phyloP scores from a whole-genome alignment of 2,888 invertebrate genomes.

The Acanthoscelides obtectus region DNA sequence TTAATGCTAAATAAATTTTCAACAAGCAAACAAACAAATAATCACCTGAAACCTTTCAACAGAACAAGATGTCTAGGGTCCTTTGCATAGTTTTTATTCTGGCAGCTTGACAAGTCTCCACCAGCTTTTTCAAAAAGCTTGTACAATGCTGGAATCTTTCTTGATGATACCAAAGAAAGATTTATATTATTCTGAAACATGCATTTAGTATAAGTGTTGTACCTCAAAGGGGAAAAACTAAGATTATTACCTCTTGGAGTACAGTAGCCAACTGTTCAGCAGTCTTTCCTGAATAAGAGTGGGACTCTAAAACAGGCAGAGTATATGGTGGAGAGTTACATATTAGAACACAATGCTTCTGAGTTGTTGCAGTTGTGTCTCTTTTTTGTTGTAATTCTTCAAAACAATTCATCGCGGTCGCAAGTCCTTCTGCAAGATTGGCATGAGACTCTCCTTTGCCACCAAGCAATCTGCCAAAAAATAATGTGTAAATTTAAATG shows the following conservation, averaged over 20 bases:
- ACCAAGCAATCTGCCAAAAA: constrained; percentile 66
- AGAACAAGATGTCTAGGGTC: constrained; percentile 79
- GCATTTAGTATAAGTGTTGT: too few relatives aligned
- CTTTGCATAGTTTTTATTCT: constrained; percentile 87
- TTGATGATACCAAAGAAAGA: constrained; percentile 82
- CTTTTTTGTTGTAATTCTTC: constrained; percentile 72
- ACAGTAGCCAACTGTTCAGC: constrained; percentile 80
- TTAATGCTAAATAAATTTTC: too few relatives aligned
- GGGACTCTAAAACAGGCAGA: constrained; percentile 74
- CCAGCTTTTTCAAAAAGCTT: constrained; percentile 88
- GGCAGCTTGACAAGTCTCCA: constrained; percentile 72
- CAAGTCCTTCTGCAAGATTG: constrained; percentile 85
- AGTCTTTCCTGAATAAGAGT: constrained; percentile 67
- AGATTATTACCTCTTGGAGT: constrained; percentile 72
- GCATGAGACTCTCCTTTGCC: constrained; percentile 87
- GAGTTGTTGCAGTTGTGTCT: constrained; percentile 50
- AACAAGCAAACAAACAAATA: too few relatives aligned
- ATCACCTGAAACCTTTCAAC: constrained; percentile 64
- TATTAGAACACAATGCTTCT: constrained; percentile 75
- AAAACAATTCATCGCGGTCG: constrained; percentile 81
- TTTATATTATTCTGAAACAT: constrained; percentile 73
- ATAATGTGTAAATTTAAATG: background rate
- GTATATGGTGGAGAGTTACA: constrained; percentile 91
- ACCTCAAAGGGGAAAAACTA: background rate
- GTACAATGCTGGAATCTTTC: constrained; percentile 80